phyloP scores from a whole-genome alignment of 2,113 vertebrate genomes.

The Chrysochloris asiatica region DNA sequence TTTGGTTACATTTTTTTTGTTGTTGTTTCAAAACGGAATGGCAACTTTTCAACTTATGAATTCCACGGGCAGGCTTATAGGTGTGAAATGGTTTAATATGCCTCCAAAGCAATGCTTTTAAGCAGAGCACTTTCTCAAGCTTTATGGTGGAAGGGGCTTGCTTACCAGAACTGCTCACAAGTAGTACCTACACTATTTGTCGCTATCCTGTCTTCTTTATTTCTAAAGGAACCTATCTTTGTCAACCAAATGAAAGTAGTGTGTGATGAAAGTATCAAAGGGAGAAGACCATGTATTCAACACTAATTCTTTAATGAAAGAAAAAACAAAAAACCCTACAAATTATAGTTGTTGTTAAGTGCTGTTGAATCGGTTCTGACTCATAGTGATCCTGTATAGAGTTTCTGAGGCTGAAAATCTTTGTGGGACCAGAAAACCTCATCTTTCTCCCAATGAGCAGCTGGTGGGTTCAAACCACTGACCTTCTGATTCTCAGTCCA shows the following conservation, averaged over 20 bases:
- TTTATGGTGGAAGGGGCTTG: neutral
- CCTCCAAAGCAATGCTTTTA: neutral
- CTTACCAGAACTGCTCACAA: neutral
- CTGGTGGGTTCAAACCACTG: no score
- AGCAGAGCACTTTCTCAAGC: constrained; percentile 24
- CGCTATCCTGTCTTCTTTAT: neutral
- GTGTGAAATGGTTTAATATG: neutral
- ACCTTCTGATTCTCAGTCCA: no score
- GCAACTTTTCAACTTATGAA: neutral
- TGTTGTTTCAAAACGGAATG: neutral
- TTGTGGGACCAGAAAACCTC: no score
- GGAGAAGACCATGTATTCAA: neutral
- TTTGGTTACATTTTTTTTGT: neutral
- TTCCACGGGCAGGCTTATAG: neutral
- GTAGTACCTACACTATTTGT: neutral
- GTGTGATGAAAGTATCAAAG: neutral
- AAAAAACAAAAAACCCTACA: no score
- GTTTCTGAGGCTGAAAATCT: no score
- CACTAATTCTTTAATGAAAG: accelerated
- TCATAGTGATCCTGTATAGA: no score
- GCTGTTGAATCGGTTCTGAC: no score
- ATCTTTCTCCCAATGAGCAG: no score
- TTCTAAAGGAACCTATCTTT: neutral
- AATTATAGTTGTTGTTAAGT: no score
- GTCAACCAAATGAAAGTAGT: neutral